Conservation (phyloP, 2,888 invertebrate species). For the Megalurothrips usitatus region DNA sequence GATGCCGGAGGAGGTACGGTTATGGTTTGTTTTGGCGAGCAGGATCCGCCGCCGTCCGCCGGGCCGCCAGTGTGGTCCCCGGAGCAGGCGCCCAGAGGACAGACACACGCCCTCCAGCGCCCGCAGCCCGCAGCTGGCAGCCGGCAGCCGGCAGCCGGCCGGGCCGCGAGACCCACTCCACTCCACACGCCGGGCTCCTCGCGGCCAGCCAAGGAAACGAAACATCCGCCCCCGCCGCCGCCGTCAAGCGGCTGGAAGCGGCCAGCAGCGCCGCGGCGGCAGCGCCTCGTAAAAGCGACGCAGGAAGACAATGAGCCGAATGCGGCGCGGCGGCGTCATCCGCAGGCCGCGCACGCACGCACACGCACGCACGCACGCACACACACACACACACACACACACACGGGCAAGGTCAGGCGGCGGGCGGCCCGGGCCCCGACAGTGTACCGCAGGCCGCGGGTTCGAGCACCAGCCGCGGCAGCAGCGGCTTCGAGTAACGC, state of each 20-base stretch:
- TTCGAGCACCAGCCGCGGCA: no score
- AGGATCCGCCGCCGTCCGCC: no score
- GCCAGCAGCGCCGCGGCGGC: neutral
- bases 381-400: conserved; percentile 18
- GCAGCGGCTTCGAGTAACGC: no score
- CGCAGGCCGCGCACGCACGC: neutral
- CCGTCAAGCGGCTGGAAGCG: neutral
- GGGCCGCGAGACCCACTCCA: no score
- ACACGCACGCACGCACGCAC: neutral
- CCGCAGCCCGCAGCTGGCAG: no score
- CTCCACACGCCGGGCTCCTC: no score
- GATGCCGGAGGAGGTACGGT: no score
- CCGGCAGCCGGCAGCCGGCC: neutral
- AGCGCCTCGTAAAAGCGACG: neutral
- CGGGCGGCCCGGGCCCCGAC: neutral
- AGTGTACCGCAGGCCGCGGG: no score
- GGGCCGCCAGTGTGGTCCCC: no score
- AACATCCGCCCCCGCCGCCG: neutral
- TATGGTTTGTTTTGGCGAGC: no score
- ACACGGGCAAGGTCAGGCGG: neutral
- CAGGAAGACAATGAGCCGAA: conserved; percentile 8
- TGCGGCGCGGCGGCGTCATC: neutral
- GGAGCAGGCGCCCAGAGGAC: no score
- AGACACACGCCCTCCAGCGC: no score
- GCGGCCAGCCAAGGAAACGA: conserved; percentile 1